Evolutionary conservation across 2,797 vertebrate genomes (phyloP).

Genomic region (Fratercula arctica): DNA sequence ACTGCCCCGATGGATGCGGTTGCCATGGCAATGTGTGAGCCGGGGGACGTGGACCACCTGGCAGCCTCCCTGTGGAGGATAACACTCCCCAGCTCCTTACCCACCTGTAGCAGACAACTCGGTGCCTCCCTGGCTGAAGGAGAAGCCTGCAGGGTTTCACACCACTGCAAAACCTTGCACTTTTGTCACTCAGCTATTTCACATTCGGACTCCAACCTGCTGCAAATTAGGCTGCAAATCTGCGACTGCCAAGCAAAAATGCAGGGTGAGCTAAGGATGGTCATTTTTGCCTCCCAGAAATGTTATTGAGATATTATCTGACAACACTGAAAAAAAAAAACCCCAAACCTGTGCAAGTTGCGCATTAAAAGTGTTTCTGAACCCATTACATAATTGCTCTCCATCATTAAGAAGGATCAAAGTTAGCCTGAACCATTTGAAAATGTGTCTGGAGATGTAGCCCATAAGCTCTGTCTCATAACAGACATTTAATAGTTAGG

Average conservation of each 20-base stretch:
- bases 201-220: not conserved
- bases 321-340: not conserved
- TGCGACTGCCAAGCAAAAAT: not conserved
- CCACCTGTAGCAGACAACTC: not conserved
- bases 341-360: not conserved
- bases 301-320: not conserved
- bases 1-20: not conserved
- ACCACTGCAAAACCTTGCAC: fast-evolving
- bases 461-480: conserved; percentile 43
- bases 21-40: not conserved
- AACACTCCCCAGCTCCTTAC: not conserved
- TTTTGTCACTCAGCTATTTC: not conserved
- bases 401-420: conserved; percentile 46
- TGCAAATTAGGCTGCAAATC: not conserved
- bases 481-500: conserved; percentile 51
- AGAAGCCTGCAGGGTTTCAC: not conserved
- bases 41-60: not conserved
- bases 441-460: conserved; percentile 49
- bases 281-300: not conserved
- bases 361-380: not conserved
- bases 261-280: not conserved
- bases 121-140: not conserved
- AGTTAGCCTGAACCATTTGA: conserved; percentile 44
- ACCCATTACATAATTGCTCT: conserved; percentile 36
- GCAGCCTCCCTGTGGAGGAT: fast-evolving